Conservation (phyloP, 2,797 vertebrate species). For the Allobates femoralis region DNA sequence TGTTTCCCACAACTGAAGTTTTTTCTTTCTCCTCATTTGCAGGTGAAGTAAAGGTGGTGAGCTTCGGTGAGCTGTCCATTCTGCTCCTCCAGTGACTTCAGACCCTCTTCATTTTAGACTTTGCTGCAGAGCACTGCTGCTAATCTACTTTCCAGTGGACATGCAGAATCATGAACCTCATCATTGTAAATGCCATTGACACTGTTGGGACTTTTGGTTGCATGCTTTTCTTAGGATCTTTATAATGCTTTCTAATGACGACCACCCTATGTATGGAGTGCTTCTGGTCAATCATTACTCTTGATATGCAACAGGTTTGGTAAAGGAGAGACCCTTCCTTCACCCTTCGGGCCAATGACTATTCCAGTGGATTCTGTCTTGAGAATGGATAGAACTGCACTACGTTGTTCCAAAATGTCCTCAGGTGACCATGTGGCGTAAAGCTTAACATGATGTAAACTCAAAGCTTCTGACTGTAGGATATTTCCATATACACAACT, state of each 20-base stretch:
- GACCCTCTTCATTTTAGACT: constrained; percentile 52
- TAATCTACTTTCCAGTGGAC: constrained; percentile 53
- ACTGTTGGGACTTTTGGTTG: constrained; percentile 49
- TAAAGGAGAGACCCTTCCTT: constrained; percentile 34
- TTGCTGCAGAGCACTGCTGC: constrained; percentile 54
- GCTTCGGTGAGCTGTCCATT: constrained; percentile 53
- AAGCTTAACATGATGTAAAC: constrained; percentile 43
- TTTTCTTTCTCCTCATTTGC: constrained; percentile 49
- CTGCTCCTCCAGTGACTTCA: constrained; percentile 60
- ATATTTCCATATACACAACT: constrained; percentile 29
- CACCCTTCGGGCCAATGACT: constrained; percentile 38
- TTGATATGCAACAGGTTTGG: constrained; percentile 51
- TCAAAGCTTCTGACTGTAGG: constrained; percentile 34
- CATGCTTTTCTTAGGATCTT: constrained; percentile 61
- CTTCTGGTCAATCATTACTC: constrained; percentile 24
- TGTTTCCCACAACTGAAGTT: constrained; percentile 50
- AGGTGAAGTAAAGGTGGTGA: constrained; percentile 60
- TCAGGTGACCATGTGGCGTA: constrained; percentile 58
- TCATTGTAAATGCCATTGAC: constrained; percentile 58
- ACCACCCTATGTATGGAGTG: constrained; percentile 45
- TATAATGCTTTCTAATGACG: constrained; percentile 56
- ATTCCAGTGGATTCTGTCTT: constrained; percentile 40
- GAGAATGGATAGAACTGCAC: constrained; percentile 43
- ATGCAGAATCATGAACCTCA: constrained; percentile 41
- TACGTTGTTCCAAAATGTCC: constrained; percentile 44